These are phyloP conservation scores for Drosophila dunni DNA, from an alignment of 1,140 invertebrate species.

Conservation along the genomic window DNA sequence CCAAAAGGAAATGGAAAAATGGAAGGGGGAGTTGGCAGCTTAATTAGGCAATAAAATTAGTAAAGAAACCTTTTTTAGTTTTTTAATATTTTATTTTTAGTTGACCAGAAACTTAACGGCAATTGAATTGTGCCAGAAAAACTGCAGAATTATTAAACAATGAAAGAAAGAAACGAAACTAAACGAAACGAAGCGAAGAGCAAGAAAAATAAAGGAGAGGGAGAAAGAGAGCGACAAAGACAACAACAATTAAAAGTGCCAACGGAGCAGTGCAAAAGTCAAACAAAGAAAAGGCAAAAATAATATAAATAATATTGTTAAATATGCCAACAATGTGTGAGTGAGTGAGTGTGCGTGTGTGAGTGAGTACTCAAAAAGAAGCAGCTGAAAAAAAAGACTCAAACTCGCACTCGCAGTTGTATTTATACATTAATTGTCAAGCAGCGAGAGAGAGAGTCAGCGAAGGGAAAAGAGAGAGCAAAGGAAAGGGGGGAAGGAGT, in stretches of 20 bases:
- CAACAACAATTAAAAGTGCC: slow-evolving; percentile 77
- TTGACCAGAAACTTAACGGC: slow-evolving; percentile 34
- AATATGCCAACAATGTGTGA: slow-evolving; percentile 41
- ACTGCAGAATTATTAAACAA: slow-evolving; percentile 55
- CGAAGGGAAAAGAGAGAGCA: neutral
- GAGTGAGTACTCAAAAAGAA: slow-evolving; percentile 20
- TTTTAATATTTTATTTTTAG: neutral
- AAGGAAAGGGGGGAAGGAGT: neutral
- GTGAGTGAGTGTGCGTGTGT: too few relatives aligned
- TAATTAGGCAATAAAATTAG: slow-evolving; percentile 46
- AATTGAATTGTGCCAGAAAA: slow-evolving; percentile 55
- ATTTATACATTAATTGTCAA: slow-evolving; percentile 55
- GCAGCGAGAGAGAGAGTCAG: slow-evolving; percentile 11
- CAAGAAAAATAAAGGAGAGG: slow-evolving; percentile 16
- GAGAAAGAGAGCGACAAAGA: neutral
- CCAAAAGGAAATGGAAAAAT: slow-evolving; percentile 48
- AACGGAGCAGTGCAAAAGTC: slow-evolving; percentile 72
- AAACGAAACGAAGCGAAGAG: too few relatives aligned
- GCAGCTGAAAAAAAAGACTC: slow-evolving; percentile 45
- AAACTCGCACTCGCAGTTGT: slow-evolving; percentile 22
- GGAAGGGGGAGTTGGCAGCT: slow-evolving; percentile 9
- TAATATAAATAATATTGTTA: slow-evolving; percentile 33
- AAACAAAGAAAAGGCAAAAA: slow-evolving; percentile 58
- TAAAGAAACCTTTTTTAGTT: neutral
- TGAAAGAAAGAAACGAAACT: neutral